These are phyloP conservation scores for Puffinus mauretanicus DNA, from an alignment of 2,113 vertebrate species.

Conservation along the genomic window DNA sequence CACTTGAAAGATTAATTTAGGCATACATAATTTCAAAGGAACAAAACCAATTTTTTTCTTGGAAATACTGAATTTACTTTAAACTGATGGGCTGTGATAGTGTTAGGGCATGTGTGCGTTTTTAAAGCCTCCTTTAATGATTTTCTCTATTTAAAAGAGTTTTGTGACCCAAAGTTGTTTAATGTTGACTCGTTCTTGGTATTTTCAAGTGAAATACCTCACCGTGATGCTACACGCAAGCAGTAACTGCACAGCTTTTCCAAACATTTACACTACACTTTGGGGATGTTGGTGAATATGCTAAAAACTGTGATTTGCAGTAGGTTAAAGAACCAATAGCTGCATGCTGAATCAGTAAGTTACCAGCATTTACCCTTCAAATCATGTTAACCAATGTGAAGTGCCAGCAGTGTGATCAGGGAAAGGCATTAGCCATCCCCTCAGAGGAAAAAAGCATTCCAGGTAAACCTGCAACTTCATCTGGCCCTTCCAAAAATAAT, in stretches of 20 bases:
- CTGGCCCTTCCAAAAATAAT: neutral
- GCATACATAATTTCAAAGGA: neutral
- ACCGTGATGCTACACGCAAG: neutral
- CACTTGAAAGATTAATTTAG: conserved; percentile 14
- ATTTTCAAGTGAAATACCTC: neutral
- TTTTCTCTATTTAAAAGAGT: neutral
- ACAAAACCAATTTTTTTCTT: neutral
- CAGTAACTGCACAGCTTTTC: neutral
- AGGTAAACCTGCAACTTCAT: neutral
- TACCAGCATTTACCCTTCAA: neutral
- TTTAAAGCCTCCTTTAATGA: neutral
- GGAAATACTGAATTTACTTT: neutral
- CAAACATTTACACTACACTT: neutral
- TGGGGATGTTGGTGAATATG: neutral
- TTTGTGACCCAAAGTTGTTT: neutral
- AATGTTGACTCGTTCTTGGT: neutral
- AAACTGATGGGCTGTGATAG: neutral
- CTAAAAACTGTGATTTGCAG: neutral
- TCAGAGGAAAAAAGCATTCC: neutral
- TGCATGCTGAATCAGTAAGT: neutral
- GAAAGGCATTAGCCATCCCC: neutral
- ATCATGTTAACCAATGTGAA: neutral
- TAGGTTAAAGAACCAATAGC: neutral
- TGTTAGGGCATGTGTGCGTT: neutral
- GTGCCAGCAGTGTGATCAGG: neutral